Base-by-base conservation (phyloP, 1,140 invertebrate genomes). In the Leptinotarsa undecemlineata region DNA sequence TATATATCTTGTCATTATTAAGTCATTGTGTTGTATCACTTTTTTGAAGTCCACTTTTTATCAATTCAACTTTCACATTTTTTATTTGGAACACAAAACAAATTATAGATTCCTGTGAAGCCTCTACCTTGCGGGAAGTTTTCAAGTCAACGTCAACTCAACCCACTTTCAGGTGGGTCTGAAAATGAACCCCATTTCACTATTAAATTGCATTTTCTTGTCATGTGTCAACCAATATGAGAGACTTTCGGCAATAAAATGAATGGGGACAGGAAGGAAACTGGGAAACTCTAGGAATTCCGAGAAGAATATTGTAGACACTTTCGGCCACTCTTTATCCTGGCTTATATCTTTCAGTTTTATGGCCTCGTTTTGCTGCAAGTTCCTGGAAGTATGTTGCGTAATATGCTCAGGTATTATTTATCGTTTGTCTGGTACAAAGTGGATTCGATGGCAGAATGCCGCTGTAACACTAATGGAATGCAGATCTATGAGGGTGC, bases 81-180 rank as follows among this genome's bases (percentile, higher is more conserved):
- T 42, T 11, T 8, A 42, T 3, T 42, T 42, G 33, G 33, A 8
- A 42, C 8, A 42, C 33, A 42, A 42, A 42, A 42, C 33, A 11
- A 42, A 42, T 42, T 42, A 42, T 42, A 42, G 33, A 42, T 42
- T 42, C 33, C 8, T 42, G 8, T 0, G 33, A 11, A 42, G 33
- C 8, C 33, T 42, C 33, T 42, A 42, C 8, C 33, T 42, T 11
- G 8, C 11, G 8, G 33, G 8, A 42, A 42, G 33, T 42, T 57
- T 57, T 57, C 51, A 15, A 57, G n/a, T n/a, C 51, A 57, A 42
- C n/a, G 51, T 57, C 51, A 57, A 57, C 51, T 57, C 51, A 57
- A 57, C 51, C 51, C 51, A 57, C 15, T 57, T 57, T 57, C 51
- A n/a, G 51, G 51, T 57, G 51, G n/a, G n/a, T 19, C n/a, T 17